Evolutionary conservation across 2,888 invertebrate genomes (phyloP).

Genomic region (Nezara viridula): DNA sequence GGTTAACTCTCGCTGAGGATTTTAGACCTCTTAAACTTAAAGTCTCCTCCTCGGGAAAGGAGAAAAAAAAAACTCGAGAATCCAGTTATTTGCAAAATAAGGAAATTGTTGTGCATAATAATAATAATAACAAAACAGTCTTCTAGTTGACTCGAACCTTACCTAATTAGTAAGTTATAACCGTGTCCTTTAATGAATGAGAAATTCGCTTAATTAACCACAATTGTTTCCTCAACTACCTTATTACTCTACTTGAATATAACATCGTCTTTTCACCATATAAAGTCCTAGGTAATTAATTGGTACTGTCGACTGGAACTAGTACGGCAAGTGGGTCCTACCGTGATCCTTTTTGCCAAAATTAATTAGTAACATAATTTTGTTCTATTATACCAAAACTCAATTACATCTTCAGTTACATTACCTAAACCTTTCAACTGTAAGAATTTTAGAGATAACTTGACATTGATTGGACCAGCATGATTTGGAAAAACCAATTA

Average conservation of each 20-base stretch:
- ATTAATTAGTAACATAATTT: not conserved
- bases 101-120: conserved; percentile 13
- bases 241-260: not conserved
- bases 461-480: not conserved
- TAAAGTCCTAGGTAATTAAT: not conserved
- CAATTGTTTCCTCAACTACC: conserved; percentile 5
- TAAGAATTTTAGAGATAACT: not conserved
- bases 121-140: not conserved
- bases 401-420: not conserved
- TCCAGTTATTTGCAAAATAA: not conserved
- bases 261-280: not conserved
- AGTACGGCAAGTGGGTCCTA: too few relatives aligned
- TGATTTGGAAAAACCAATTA: not conserved
- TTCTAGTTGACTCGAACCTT: not conserved
- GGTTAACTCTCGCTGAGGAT: conserved; percentile 40
- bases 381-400: not conserved
- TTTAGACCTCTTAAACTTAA: conserved; percentile 41
- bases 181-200: not conserved
- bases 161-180: conserved; percentile 3
- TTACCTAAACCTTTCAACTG: not conserved
- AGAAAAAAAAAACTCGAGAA: not conserved
- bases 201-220: conserved; percentile 21
- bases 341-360: too few relatives aligned
- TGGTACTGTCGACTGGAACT: too few relatives aligned
- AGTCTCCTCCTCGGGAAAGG: not conserved